A percentile compares a stretch with the other conserved stretches of the same genome.
These are phyloP conservation scores for Drosophila eohydei DNA, from an alignment of 2,888 invertebrate genomes.

Conservation along the genomic window DNA sequence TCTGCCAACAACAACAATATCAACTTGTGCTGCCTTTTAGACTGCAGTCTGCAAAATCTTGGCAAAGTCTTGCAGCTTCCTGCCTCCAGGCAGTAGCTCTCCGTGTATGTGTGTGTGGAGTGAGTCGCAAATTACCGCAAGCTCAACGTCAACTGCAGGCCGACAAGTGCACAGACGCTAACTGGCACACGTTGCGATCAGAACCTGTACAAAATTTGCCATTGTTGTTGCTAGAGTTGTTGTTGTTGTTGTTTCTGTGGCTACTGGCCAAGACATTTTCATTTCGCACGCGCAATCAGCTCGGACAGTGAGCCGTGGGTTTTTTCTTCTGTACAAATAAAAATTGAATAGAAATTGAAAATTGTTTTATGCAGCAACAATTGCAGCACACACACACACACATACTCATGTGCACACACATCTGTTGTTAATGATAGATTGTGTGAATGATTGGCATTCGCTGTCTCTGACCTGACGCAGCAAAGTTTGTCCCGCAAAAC, in stretches of 20 bases:
- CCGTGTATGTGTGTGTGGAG: constrained; percentile 12
- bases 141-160: constrained; percentile 68
- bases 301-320: constrained; percentile 43
- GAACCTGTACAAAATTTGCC: constrained; percentile 57
- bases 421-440: constrained; percentile 57
- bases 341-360: constrained; percentile 79
- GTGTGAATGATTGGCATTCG: constrained; percentile 74
- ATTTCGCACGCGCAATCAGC: constrained; percentile 73
- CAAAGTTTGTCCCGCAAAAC: constrained; percentile 59
- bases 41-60: constrained; percentile 20
- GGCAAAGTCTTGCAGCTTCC: constrained; percentile 50
- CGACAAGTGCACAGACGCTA: constrained; percentile 74
- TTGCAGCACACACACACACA: constrained; percentile 14
- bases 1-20: constrained; percentile 7
- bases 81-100: constrained; percentile 47
- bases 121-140: constrained; percentile 74
- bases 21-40: constrained; percentile 21
- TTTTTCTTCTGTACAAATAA: constrained; percentile 54
- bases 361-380: constrained; percentile 60
- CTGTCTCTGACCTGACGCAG: constrained; percentile 64
- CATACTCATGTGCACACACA: constrained; percentile 12
- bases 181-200: constrained; percentile 78
- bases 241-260: constrained; percentile 35
- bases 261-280: constrained; percentile 77
- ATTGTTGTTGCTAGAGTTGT: constrained; percentile 32